Evolutionary conservation across 2,888 invertebrate species (phyloP), one percentile per base, ranked within the genome.

Genomic region (Eupsilia transversa): DNA sequence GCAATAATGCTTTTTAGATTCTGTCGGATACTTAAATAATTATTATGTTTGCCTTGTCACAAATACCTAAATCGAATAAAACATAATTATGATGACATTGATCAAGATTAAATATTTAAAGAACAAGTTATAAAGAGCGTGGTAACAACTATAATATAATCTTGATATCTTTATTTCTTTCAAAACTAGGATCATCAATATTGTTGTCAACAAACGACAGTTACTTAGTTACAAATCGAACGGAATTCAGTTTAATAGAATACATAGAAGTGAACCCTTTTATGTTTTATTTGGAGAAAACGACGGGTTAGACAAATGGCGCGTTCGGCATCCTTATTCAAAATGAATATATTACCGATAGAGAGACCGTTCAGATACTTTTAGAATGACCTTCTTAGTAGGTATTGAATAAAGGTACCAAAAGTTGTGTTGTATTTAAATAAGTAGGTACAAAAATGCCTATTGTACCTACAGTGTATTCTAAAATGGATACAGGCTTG

Each of bases 221-320:
- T 68, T 38, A 64, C 49, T 71, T 56, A 80, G 70, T 67, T 46
- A 80, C 81, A 71, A 84, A 80, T 82, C 80, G 68, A 80, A 80
- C 46, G 23, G 30, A 72, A 83, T 63, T 76, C 72, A 63, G 59
- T 84, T 72, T 76, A 81, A 72, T 66, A 72, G 38, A 72, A 84
- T 72, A 52, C 66, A 82, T 76, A 30, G 59, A 84, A 82, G 77
- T 77, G 61, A 64, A 82, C 85, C 85, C 78, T 82, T 85, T 72
- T 73, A 77, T 73, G 74, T 83, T 77, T 73, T 69, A 74, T 83
- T 82, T 69, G 54, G 33, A 72, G 49, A 63, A 65, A 72, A 35
- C 61, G 52, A 49, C 57, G 69, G 66, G 81, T 54, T 59, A 85
- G 78, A 85, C 78, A 82, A 83, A 83, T 85, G 83, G 66, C 43